Evolutionary conservation across 1,140 invertebrate genomes (phyloP).

Genomic region (Belonocnema kinseyi): DNA sequence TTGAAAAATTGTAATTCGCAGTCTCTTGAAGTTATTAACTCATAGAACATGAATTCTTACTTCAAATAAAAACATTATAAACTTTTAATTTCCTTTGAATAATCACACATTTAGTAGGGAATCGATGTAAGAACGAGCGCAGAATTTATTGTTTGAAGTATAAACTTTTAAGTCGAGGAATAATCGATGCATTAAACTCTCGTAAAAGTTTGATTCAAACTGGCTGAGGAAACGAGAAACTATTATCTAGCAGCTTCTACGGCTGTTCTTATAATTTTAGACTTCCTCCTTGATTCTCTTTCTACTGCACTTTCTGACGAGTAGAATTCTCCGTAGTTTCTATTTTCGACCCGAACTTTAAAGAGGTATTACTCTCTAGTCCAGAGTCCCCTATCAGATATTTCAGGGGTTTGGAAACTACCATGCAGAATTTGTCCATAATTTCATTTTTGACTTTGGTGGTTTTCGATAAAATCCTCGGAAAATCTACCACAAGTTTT

Average conservation of each 20-base stretch:
- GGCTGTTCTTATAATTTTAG: conserved; percentile 23
- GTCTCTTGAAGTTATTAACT: background rate
- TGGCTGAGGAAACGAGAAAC: conserved; percentile 12
- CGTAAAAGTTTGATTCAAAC: conserved; percentile 5
- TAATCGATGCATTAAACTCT: background rate
- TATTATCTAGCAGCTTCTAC: conserved; percentile 6
- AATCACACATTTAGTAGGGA: background rate
- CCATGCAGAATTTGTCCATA: no score
- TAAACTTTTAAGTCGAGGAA: background rate
- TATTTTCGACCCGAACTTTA: conserved; percentile 28
- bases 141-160: background rate
- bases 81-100: background rate
- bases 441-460: no score
- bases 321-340: conserved; percentile 5
- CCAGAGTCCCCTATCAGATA: background rate
- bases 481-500: no score
- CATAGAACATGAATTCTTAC: background rate
- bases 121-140: background rate
- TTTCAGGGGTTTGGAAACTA: background rate
- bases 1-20: background rate
- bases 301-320: conserved; percentile 8
- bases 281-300: conserved; percentile 1
- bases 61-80: conserved; percentile 1
- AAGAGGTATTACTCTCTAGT: background rate
- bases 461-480: no score